Evolutionary conservation across 2,797 vertebrate genomes (phyloP).

Genomic region (Coregonus sp.): DNA sequence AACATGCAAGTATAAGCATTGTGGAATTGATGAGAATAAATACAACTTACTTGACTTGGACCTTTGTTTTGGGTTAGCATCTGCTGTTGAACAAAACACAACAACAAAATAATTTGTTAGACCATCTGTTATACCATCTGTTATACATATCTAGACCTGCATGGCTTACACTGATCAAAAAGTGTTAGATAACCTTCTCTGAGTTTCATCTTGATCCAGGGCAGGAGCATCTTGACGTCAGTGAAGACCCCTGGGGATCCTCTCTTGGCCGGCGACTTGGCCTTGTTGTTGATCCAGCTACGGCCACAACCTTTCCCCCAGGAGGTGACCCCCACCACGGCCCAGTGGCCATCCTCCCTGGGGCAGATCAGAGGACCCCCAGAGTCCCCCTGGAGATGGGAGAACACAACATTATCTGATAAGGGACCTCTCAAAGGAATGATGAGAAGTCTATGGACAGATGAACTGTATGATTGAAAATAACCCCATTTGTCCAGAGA

Average conservation of each 20-base stretch:
- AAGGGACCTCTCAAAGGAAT: neutral
- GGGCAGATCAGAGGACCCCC: conserved; percentile 84
- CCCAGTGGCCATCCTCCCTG: conserved; percentile 73
- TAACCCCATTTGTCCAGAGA: neutral
- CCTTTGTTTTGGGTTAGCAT: conserved; percentile 29
- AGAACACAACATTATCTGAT: neutral
- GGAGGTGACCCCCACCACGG: conserved; percentile 81
- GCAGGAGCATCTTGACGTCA: conserved; percentile 77
- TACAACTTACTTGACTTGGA: conserved; percentile 45
- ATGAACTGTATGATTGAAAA: neutral
- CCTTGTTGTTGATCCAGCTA: conserved; percentile 78
- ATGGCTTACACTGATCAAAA: neutral
- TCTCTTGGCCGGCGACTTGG: conserved; percentile 61
- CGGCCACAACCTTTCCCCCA: conserved; percentile 89
- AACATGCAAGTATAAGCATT: conserved; percentile 34
- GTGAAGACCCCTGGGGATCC: conserved; percentile 88
- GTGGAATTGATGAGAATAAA: conserved; percentile 14
- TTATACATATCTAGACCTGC: neutral
- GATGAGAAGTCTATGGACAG: neutral
- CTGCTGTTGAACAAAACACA: conserved; percentile 34
- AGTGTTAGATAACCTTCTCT: conserved; percentile 59
- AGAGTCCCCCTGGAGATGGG: conserved; percentile 82
- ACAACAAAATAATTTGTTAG: neutral
- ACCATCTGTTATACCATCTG: neutral
- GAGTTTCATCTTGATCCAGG: conserved; percentile 80